Evolutionary conservation across 2,113 vertebrate genomes (phyloP).

Genomic region (Otocyon megalotis): DNA sequence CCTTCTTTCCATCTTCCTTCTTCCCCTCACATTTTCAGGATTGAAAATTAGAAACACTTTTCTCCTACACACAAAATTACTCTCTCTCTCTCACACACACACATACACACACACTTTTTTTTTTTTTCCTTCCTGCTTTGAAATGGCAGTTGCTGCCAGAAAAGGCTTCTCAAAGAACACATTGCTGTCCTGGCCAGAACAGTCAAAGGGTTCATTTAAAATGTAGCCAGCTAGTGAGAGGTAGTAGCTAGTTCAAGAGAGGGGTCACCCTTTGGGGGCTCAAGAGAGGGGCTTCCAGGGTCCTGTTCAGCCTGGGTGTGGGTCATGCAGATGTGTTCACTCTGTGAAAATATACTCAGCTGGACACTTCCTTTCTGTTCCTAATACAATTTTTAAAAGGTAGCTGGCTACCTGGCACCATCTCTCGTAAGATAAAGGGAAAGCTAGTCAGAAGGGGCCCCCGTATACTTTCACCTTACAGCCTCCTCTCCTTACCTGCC

Average conservation of each 20-base stretch:
- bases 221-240: neutral
- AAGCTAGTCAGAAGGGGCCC: accelerated
- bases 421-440: neutral
- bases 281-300: neutral
- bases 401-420: neutral
- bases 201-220: neutral
- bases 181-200: neutral
- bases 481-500: neutral
- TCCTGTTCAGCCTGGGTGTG: neutral
- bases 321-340: neutral
- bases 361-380: slow-evolving; percentile 25
- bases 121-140: neutral
- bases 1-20: slow-evolving; percentile 42
- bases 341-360: neutral
- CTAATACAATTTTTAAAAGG: neutral
- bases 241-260: neutral
- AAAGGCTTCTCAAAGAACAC: neutral
- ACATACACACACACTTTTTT: neutral
- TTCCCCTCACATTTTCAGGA: slow-evolving; percentile 58
- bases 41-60: slow-evolving; percentile 80
- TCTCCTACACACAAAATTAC: slow-evolving; percentile 77
- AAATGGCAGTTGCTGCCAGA: slow-evolving; percentile 67
- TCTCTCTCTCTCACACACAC: slow-evolving; percentile 44
- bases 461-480: accelerated
- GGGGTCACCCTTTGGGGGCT: neutral